Evolutionary conservation across 1,140 invertebrate genomes (phyloP).

Genomic region (Bradysia coprophila): DNA sequence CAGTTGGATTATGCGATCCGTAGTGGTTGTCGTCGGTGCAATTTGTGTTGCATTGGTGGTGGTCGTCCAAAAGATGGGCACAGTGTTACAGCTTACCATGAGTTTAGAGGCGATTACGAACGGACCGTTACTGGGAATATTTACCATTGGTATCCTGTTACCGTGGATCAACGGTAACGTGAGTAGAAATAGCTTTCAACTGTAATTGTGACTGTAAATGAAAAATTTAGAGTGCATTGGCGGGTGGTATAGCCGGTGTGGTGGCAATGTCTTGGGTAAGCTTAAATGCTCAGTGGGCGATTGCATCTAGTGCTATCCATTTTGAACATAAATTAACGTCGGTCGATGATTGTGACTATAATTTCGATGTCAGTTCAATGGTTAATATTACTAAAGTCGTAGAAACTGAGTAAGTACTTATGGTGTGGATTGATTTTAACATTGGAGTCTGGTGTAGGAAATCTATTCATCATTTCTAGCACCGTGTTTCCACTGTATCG

Average conservation of each 20-base stretch:
- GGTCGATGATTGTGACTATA: conserved; percentile 49
- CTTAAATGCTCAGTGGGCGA: conserved; percentile 55
- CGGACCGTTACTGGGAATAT: conserved; percentile 56
- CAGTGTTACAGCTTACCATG: conserved; percentile 24
- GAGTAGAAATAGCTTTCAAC: conserved; percentile 11
- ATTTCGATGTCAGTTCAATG: conserved; percentile 12
- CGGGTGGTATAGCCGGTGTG: conserved; percentile 45
- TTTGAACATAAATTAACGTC: conserved; percentile 43
- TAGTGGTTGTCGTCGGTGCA: conserved; percentile 31
- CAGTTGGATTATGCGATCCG: conserved; percentile 33
- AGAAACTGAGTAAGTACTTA: not conserved
- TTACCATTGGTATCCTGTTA: conserved; percentile 52
- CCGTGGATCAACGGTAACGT: conserved; percentile 46
- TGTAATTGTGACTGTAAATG: too few relatives aligned
- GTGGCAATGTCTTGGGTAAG: conserved; percentile 59
- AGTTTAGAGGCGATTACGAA: conserved; percentile 42
- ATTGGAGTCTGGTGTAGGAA: not conserved
- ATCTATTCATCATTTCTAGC: too few relatives aligned
- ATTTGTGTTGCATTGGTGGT: conserved; percentile 31
- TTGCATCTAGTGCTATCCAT: conserved; percentile 34
- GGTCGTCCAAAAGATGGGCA: conserved; percentile 34
- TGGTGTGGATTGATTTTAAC: not conserved
- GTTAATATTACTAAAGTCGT: not conserved
- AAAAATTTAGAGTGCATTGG: conserved; percentile 43
- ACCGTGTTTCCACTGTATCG: conserved; percentile 35